These are phyloP conservation scores for Habroteleia sp. DNA, from an alignment of 2,888 invertebrate genomes.

Conservation along the genomic window DNA sequence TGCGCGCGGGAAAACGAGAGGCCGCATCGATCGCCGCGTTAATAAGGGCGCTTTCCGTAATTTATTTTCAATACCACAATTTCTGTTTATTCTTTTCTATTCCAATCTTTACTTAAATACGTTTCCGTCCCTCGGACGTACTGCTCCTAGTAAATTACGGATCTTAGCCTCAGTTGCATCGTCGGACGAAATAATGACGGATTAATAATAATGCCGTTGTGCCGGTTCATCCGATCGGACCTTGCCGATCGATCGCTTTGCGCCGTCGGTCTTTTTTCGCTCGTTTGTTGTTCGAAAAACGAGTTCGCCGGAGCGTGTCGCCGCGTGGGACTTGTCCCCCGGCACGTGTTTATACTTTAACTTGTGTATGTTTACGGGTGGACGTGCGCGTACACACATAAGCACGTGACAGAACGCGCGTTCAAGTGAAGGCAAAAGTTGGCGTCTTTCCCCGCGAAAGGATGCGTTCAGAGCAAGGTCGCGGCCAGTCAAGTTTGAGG, in stretches of 20 bases:
- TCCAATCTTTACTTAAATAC: too few species aligned
- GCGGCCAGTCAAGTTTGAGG: conserved; percentile 54
- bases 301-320: conserved; percentile 32
- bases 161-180: too few species aligned
- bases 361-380: too few species aligned
- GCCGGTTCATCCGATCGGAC: conserved; percentile 17
- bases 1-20: conserved; percentile 32
- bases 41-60: too few species aligned
- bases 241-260: conserved; percentile 4
- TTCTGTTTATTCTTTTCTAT: too few species aligned
- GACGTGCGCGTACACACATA: conserved; percentile 14
- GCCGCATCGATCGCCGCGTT: conserved; percentile 38
- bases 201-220: conserved; percentile 18
- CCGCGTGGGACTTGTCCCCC: conserved; percentile 49
- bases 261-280: too few species aligned
- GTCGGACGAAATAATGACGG: conserved; percentile 15
- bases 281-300: background rate
- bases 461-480: conserved; percentile 53
- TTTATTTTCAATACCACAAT: too few species aligned
- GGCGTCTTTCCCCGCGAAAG: conserved; percentile 39
- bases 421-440: conserved; percentile 55
- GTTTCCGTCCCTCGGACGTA: too few species aligned
- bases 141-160: too few species aligned
- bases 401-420: conserved; percentile 43
- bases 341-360: conserved; percentile 52